Percentiles rank a stretch among this genome's conserved stretches.
These are phyloP conservation scores for Himalopsyche japonica DNA, from an alignment of 2,888 invertebrate genomes.

Conservation along the genomic window DNA sequence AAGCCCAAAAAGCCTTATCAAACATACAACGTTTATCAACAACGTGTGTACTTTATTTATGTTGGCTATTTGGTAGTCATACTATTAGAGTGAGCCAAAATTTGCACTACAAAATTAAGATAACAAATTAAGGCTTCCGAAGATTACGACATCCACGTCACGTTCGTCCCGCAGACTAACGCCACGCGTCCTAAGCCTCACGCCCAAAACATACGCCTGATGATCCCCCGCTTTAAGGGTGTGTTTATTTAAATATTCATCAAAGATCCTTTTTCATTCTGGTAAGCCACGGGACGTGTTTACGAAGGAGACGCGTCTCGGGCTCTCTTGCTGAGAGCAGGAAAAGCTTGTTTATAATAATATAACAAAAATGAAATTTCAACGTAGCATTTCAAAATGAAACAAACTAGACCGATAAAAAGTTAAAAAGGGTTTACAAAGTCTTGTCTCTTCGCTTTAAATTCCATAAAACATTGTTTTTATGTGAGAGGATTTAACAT, in stretches of 20 bases:
- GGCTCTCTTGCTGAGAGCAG: background rate
- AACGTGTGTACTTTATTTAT: too few relatives aligned
- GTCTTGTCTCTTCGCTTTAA: too few relatives aligned
- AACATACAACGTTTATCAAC: too few relatives aligned
- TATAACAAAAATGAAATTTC: too few relatives aligned
- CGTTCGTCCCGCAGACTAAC: background rate
- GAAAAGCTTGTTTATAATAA: background rate
- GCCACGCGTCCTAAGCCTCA: background rate
- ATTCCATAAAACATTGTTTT: too few relatives aligned
- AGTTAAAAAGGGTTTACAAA: too few relatives aligned
- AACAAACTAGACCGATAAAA: too few relatives aligned
- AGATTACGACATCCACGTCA: background rate
- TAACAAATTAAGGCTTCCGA: background rate
- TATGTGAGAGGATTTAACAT: too few relatives aligned
- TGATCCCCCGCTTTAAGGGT: background rate
- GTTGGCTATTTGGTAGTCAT: background rate
- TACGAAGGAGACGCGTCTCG: background rate
- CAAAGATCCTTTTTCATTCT: background rate
- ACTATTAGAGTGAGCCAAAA: background rate
- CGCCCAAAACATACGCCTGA: background rate
- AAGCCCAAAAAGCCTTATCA: too few relatives aligned
- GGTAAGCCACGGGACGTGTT: background rate
- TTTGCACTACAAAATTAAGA: background rate
- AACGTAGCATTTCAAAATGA: too few relatives aligned
- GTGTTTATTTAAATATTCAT: constrained; percentile 1